Evolutionary conservation across 2,888 invertebrate genomes (phyloP).

Genomic region (Elaeidobius kamerunicus): DNA sequence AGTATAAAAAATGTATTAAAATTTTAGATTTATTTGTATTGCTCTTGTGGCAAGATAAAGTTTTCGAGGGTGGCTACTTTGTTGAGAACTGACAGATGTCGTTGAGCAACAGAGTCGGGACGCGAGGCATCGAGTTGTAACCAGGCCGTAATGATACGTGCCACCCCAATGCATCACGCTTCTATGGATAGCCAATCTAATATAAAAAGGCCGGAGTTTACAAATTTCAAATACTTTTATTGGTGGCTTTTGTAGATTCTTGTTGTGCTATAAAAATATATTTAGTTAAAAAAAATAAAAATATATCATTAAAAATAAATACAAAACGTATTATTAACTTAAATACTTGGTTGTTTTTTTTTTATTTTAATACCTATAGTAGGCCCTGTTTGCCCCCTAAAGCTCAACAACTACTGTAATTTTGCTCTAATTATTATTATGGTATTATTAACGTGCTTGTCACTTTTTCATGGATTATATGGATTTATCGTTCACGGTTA

Average conservation of each 20-base stretch:
- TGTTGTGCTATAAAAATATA: too few relatives aligned
- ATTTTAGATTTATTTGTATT: too few relatives aligned
- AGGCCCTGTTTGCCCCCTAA: constrained; percentile 32
- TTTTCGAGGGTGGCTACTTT: too few relatives aligned
- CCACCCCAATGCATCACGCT: constrained; percentile 27
- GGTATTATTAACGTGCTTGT: constrained; percentile 39
- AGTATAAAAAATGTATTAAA: too few relatives aligned
- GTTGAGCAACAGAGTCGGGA: constrained; percentile 28
- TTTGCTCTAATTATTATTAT: constrained; percentile 41
- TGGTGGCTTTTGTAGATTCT: too few relatives aligned
- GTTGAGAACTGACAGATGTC: constrained; percentile 37
- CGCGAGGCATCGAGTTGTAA: constrained; percentile 30
- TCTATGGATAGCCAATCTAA: neutral
- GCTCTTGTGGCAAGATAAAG: too few relatives aligned
- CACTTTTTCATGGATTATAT: constrained; percentile 34
- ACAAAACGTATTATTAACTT: too few relatives aligned
- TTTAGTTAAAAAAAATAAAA: too few relatives aligned
- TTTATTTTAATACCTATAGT: too few relatives aligned
- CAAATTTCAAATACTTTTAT: too few relatives aligned
- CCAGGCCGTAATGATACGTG: constrained; percentile 29
- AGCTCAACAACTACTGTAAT: constrained; percentile 38
- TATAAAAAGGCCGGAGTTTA: constrained; percentile 6
- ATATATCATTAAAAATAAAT: too few relatives aligned
- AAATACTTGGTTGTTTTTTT: too few relatives aligned
- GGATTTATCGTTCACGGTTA: constrained; percentile 33